phyloP scores from a whole-genome alignment of 2,888 invertebrate genomes.

The Sesamia inferens region DNA sequence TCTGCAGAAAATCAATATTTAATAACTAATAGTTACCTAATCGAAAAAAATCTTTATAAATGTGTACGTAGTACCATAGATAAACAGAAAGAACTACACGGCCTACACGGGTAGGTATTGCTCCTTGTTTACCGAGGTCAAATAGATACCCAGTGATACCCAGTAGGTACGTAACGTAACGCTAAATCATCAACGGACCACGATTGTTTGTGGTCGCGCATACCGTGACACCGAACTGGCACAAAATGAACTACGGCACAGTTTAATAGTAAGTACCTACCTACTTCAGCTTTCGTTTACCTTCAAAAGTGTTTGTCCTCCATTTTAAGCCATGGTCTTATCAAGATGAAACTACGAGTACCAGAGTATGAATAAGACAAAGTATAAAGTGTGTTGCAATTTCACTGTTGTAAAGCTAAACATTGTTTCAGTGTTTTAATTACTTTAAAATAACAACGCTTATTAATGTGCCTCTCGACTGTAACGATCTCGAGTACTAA shows the following conservation, averaged over 20 bases:
- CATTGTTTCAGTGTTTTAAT: background rate
- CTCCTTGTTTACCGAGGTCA: constrained; percentile 44
- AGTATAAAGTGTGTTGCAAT: background rate
- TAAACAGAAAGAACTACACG: constrained; percentile 1
- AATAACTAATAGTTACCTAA: too few species aligned
- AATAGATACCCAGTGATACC: constrained; percentile 25
- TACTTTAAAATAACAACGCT: background rate
- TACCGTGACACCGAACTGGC: constrained; percentile 48
- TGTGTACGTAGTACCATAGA: background rate
- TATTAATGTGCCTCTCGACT: background rate
- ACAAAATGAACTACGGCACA: constrained; percentile 22
- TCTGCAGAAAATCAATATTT: background rate
- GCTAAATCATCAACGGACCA: constrained; percentile 48
- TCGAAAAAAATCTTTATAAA: background rate
- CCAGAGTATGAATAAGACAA: constrained; percentile 10
- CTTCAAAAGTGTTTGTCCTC: constrained; percentile 15
- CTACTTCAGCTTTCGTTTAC: constrained; percentile 34
- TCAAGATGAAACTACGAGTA: background rate
- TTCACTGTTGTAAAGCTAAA: too few species aligned
- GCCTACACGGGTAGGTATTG: constrained; percentile 10
- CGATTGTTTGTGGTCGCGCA: constrained; percentile 55
- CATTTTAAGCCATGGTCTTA: constrained; percentile 2
- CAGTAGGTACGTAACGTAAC: constrained; percentile 10
- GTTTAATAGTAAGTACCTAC: constrained; percentile 6
- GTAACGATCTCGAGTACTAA: background rate